Conservation (phyloP, 2,797 vertebrate genomes). For the Sebastes melanostomus region DNA sequence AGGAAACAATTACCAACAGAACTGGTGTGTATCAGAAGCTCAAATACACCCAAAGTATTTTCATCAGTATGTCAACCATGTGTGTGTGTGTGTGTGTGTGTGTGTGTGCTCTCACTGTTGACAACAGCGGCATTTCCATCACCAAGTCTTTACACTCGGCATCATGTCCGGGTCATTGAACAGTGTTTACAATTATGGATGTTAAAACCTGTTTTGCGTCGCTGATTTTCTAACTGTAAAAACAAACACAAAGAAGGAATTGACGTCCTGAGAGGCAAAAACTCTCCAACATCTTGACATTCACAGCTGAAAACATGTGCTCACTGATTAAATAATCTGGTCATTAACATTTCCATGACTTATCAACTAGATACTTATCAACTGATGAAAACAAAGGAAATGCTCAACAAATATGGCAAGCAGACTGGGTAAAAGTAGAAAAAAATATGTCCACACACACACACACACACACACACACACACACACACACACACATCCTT, state of each 20-base stretch:
- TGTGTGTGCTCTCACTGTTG: background rate
- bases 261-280: background rate
- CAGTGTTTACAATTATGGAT: background rate
- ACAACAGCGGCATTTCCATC: background rate
- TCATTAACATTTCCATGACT: constrained; percentile 26
- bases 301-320: background rate
- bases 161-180: background rate
- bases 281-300: background rate
- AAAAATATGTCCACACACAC: background rate
- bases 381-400: background rate
- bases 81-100: background rate
- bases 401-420: background rate
- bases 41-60: background rate
- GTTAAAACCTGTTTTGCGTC: background rate
- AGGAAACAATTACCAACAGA: background rate
- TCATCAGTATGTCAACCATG: background rate
- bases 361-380: background rate
- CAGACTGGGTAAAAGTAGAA: background rate
- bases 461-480: background rate
- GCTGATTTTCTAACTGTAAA: background rate
- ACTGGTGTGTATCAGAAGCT: background rate
- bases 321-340: background rate
- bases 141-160: background rate
- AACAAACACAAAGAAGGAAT: constrained; percentile 5
- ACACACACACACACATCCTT: background rate